A percentile compares a stretch with the other conserved stretches of the same genome.
phyloP scores from a whole-genome alignment of 2,113 vertebrate genomes.

The Aramus guarauna region DNA sequence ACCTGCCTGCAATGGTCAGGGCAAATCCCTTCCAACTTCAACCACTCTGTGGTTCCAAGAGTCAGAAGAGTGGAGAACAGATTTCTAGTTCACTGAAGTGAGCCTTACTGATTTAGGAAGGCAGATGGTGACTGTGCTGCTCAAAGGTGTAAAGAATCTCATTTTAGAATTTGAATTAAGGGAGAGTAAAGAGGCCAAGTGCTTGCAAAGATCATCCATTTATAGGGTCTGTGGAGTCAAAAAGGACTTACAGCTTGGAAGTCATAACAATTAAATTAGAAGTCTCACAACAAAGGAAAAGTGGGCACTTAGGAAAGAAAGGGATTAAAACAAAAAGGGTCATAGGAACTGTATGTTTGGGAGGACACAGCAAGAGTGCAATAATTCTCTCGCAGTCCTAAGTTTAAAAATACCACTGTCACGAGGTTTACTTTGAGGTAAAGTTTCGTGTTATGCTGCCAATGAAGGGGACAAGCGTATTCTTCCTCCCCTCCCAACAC shows the following conservation, averaged over 20 bases:
- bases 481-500: neutral
- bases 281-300: neutral
- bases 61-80: neutral
- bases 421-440: neutral
- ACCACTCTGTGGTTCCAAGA: neutral
- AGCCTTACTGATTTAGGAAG: constrained; percentile 10
- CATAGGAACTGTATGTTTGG: neutral
- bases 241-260: neutral
- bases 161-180: constrained; percentile 46
- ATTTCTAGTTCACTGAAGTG: constrained; percentile 29
- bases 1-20: neutral
- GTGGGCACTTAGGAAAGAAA: neutral
- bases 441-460: neutral
- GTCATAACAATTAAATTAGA: neutral
- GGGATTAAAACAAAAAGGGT: neutral
- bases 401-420: neutral
- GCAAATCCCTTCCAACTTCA: neutral
- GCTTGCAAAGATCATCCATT: neutral
- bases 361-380: neutral
- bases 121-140: constrained; percentile 33
- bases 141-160: constrained; percentile 46
- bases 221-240: constrained; percentile 1
- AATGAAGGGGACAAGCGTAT: neutral
- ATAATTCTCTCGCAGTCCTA: neutral
- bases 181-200: constrained; percentile 26